Base-by-base conservation (phyloP, 2,888 invertebrate species). In the Hypomecis punctinalis region DNA sequence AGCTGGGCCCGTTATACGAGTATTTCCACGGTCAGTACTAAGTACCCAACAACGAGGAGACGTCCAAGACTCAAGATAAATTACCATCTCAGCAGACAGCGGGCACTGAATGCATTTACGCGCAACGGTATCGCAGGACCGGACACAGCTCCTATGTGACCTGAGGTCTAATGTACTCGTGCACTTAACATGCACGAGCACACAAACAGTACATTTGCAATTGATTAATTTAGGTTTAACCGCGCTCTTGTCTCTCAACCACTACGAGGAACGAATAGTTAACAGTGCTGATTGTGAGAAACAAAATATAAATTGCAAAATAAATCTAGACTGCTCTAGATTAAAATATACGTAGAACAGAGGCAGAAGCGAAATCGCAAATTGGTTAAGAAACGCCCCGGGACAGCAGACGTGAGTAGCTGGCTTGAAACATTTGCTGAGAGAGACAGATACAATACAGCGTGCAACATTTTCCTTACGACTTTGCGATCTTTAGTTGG, bases 81-180 rank as follows among this genome's bases (percentile, higher is more conserved):
- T 11, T 11, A n/a, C n/a, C 5, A 42, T 46, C 42, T 42, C 37
- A 35, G 54, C 7, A 39, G 7, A 45, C 55, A 46, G 42, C 4
- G 43, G 37, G 47, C 56, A 67, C 73, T 23, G 70, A 71, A 72
- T 69, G 69, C 73, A 76, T 76, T 76, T 75, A 70, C 71, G 69
- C 69, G 61, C 72, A 79, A 80, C 80, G 80, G 80, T 79, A 77
- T 67, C 66, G 63, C 43, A 61, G 68, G 70, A 75, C 77, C 79
- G 77, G 79, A 80, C 76, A 71, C 74, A 69, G 74, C 70, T 67
- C 66, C 72, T 67, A 73, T 80, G 80, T 78, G 78, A 80, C 74
- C 67, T 46, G 79, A 60, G 37, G 55, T 55, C 63, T 75, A 78
- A 80, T 74, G 71, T 74, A 67, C 46, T 65, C 69, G 71, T 71